Evolutionary conservation across 2,113 vertebrate species (phyloP).

Genomic region (Dryoscopus gambensis): DNA sequence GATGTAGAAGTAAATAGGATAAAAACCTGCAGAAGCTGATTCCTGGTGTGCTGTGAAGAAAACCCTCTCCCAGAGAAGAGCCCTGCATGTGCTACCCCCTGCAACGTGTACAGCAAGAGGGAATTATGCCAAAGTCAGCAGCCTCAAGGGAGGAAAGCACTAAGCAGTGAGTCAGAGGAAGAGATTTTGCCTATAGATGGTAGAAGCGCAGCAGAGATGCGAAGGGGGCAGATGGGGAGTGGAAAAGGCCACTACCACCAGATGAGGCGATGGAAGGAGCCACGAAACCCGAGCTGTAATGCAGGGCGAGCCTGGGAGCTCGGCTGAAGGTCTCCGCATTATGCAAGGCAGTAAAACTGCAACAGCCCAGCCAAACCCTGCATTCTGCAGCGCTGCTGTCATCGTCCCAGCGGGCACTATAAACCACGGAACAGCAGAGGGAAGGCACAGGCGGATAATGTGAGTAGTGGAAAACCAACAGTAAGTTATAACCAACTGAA

Average conservation of each 20-base stretch:
- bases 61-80: background rate
- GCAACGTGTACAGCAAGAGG: background rate
- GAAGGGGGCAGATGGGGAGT: background rate
- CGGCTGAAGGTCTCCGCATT: background rate
- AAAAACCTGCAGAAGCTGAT: background rate
- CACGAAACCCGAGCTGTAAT: background rate
- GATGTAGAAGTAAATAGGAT: background rate
- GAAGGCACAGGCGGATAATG: background rate
- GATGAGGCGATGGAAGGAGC: background rate
- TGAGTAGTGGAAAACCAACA: background rate
- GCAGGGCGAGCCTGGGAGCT: background rate
- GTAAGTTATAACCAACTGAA: background rate
- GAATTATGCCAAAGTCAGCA: background rate
- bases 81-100: background rate
- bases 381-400: constrained; percentile 22
- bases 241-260: background rate
- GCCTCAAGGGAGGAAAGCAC: background rate
- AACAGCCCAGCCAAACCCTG: background rate
- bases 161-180: background rate
- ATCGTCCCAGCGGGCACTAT: background rate
- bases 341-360: background rate
- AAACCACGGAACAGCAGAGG: background rate
- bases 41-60: background rate
- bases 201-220: background rate
- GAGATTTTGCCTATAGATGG: constrained; percentile 47